These are phyloP conservation scores for Marisa cornuarietis DNA, from an alignment of 1,140 invertebrate genomes.

Conservation along the genomic window DNA sequence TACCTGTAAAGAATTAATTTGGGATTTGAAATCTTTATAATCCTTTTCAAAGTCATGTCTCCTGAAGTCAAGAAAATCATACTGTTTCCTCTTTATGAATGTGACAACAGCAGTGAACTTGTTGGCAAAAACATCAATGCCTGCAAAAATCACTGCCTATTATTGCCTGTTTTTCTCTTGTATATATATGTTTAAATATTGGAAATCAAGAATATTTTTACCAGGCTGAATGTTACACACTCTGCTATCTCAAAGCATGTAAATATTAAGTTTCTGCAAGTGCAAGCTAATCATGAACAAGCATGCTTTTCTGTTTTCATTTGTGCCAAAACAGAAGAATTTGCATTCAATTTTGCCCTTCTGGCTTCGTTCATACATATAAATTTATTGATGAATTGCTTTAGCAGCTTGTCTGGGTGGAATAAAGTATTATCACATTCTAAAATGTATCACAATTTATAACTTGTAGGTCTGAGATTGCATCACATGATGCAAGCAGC, in stretches of 20 bases:
- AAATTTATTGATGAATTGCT: too few species aligned
- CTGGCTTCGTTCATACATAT: too few species aligned
- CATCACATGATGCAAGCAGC: not conserved
- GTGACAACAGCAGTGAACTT: slow-evolving; percentile 70
- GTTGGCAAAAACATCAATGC: slow-evolving; percentile 75
- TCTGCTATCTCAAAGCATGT: too few species aligned
- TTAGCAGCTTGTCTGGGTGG: not conserved
- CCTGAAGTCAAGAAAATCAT: slow-evolving; percentile 90
- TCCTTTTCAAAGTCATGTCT: slow-evolving; percentile 88
- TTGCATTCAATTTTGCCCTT: too few species aligned
- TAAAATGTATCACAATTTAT: not conserved
- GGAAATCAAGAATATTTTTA: too few species aligned
- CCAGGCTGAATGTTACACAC: too few species aligned
- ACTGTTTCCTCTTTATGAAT: slow-evolving; percentile 82
- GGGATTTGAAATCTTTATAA: slow-evolving; percentile 81
- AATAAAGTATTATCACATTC: not conserved
- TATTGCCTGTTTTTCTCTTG: too few species aligned
- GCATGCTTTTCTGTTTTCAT: too few species aligned
- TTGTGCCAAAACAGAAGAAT: too few species aligned
- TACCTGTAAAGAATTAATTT: slow-evolving; percentile 80
- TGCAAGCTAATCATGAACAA: too few species aligned
- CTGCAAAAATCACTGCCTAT: slow-evolving; percentile 66
- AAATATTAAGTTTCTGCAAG: too few species aligned
- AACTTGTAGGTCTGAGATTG: not conserved
- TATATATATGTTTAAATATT: too few species aligned